Evolutionary conservation across 1,140 invertebrate species (phyloP).

Genomic region (Tetramorium parvispinum): DNA sequence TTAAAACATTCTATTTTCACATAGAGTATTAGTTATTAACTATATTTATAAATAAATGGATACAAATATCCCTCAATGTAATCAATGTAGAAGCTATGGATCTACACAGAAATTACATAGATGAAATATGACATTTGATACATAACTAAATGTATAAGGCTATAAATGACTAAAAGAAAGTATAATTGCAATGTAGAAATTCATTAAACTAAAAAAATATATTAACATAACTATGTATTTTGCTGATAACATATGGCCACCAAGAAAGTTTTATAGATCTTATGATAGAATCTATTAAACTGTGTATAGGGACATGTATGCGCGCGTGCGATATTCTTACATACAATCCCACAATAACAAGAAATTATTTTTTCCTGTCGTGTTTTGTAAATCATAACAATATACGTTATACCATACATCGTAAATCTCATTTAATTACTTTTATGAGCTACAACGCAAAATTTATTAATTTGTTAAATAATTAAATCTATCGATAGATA

Average conservation of each 20-base stretch:
- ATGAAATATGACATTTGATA: not conserved
- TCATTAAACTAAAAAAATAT: slow-evolving; percentile 35
- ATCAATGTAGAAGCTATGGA: not conserved
- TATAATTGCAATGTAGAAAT: slow-evolving; percentile 11
- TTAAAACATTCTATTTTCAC: not conserved
- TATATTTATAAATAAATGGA: slow-evolving; percentile 24
- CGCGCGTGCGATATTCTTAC: not conserved
- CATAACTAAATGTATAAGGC: not conserved
- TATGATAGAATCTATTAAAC: slow-evolving; percentile 1
- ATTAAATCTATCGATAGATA: slow-evolving; percentile 16
- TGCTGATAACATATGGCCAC: slow-evolving; percentile 40
- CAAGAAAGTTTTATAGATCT: not conserved
- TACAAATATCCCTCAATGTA: not conserved
- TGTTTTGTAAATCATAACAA: not conserved
- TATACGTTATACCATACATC: not conserved
- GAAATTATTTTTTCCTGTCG: not conserved
- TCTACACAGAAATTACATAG: not conserved
- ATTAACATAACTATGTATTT: slow-evolving; percentile 32
- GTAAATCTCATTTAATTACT: slow-evolving; percentile 21
- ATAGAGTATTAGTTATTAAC: slow-evolving; percentile 14
- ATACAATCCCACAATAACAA: not conserved
- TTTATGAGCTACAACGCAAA: slow-evolving; percentile 9
- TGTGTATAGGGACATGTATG: not conserved
- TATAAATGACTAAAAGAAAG: slow-evolving; percentile 30
- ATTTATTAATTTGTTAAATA: slow-evolving; percentile 14